Percentiles rank a stretch among this genome's conserved stretches.
phyloP scores from a whole-genome alignment of 2,888 invertebrate species.

The Rhodophaea formosa region DNA sequence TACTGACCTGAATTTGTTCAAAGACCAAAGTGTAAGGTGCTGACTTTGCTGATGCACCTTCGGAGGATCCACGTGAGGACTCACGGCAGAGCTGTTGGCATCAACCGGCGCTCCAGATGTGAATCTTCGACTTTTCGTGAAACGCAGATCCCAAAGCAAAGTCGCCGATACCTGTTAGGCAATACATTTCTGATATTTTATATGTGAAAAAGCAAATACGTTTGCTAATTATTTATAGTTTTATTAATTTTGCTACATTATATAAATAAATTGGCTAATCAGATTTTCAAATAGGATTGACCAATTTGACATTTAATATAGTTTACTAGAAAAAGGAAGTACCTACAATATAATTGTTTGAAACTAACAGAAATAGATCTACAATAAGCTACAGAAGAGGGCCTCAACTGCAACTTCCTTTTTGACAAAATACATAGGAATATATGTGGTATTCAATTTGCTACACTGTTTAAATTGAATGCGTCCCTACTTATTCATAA shows the following conservation, averaged over 20 bases:
- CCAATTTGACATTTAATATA: neutral
- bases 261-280: neutral
- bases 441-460: too few relatives aligned
- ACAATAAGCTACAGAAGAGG: too few relatives aligned
- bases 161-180: neutral
- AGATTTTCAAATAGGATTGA: neutral
- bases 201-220: neutral
- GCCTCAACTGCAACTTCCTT: too few relatives aligned
- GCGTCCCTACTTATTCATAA: too few relatives aligned
- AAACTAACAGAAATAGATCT: too few relatives aligned
- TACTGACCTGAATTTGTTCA: constrained; percentile 64
- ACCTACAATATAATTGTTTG: too few relatives aligned
- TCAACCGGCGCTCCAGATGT: constrained; percentile 49
- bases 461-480: too few relatives aligned
- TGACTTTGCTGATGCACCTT: constrained; percentile 42
- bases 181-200: neutral
- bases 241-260: neutral
- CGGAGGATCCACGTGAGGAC: constrained; percentile 56
- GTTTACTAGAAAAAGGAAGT: too few relatives aligned
- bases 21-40: constrained; percentile 54
- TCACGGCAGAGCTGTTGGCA: constrained; percentile 50
- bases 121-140: constrained; percentile 41
- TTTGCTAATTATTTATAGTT: too few relatives aligned
- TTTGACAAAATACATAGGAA: too few relatives aligned
- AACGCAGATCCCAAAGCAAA: constrained; percentile 40